Evolutionary conservation across 2,888 invertebrate genomes (phyloP).

Genomic region (Dryobotodes eremita): DNA sequence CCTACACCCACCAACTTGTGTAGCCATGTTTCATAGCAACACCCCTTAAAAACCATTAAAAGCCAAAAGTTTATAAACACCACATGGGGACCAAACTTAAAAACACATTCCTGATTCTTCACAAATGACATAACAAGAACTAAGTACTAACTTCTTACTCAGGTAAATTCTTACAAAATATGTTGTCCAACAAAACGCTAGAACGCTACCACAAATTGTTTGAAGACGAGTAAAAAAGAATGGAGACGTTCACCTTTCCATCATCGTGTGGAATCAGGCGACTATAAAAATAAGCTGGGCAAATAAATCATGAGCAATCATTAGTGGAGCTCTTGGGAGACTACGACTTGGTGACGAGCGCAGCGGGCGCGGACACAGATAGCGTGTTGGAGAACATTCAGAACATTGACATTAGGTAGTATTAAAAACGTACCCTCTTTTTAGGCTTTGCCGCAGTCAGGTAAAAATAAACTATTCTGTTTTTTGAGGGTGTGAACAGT

Average conservation of each 20-base stretch:
- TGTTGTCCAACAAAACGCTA: slow-evolving; percentile 26
- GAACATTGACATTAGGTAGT: background rate
- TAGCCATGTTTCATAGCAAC: background rate
- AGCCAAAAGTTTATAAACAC: background rate
- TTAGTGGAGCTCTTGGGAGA: slow-evolving; percentile 79
- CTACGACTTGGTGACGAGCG: slow-evolving; percentile 46
- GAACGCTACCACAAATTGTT: slow-evolving; percentile 29
- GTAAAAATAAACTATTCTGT: background rate
- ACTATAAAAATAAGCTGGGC: slow-evolving; percentile 84
- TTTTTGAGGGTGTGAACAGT: background rate
- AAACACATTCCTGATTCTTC: background rate
- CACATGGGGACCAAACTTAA: slow-evolving; percentile 8
- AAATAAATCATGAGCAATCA: slow-evolving; percentile 89
- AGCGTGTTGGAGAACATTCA: slow-evolving; percentile 6
- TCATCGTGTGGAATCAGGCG: slow-evolving; percentile 77
- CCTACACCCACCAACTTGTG: background rate
- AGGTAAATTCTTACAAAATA: slow-evolving; percentile 24
- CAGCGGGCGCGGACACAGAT: slow-evolving; percentile 53
- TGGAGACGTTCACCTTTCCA: slow-evolving; percentile 76
- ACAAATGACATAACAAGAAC: slow-evolving; percentile 24
- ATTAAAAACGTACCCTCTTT: background rate
- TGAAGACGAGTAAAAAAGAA: slow-evolving; percentile 60
- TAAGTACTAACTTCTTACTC: slow-evolving; percentile 22
- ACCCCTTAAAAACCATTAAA: background rate
- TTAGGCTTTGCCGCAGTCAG: background rate